Evolutionary conservation across 23 tunicate species (phyloP).

Genomic region (Trididemnum clinides): DNA sequence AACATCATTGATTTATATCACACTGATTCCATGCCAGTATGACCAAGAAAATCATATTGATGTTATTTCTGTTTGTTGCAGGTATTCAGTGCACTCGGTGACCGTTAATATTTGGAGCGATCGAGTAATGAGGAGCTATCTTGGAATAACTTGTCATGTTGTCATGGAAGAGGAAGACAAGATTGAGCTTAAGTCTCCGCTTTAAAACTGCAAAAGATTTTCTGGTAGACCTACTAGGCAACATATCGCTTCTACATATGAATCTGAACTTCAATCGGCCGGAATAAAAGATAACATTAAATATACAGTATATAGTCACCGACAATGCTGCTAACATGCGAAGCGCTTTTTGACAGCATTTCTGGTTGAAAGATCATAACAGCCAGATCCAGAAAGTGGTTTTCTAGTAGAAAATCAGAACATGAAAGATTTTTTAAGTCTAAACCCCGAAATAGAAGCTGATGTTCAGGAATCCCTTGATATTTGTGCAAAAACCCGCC

Average conservation of each 20-base stretch:
- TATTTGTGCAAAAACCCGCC: neutral
- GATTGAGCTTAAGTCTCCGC: no score
- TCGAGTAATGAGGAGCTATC: constrained; percentile 7
- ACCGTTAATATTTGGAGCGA: neutral
- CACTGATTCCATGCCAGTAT: neutral
- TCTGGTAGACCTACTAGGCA: neutral
- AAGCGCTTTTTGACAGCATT: neutral
- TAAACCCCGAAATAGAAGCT: neutral
- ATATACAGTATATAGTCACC: neutral
- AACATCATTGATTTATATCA: neutral
- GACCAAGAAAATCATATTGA: neutral
- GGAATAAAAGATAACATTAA: neutral
- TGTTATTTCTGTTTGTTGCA: neutral
- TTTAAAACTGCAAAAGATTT: neutral
- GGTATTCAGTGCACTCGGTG: neutral
- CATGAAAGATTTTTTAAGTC: neutral
- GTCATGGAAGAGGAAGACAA: no score
- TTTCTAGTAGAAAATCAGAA: neutral
- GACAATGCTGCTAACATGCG: constrained; percentile 32
- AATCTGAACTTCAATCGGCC: neutral
- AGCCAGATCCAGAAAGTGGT: neutral
- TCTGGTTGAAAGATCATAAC: neutral
- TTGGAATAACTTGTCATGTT: neutral
- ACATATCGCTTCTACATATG: constrained; percentile 1
- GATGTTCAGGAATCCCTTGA: neutral